Percentiles rank a stretch among this genome's conserved stretches.
Evolutionary conservation across 2,113 vertebrate species (phyloP).

Genomic region (Gallinago jamesoni): DNA sequence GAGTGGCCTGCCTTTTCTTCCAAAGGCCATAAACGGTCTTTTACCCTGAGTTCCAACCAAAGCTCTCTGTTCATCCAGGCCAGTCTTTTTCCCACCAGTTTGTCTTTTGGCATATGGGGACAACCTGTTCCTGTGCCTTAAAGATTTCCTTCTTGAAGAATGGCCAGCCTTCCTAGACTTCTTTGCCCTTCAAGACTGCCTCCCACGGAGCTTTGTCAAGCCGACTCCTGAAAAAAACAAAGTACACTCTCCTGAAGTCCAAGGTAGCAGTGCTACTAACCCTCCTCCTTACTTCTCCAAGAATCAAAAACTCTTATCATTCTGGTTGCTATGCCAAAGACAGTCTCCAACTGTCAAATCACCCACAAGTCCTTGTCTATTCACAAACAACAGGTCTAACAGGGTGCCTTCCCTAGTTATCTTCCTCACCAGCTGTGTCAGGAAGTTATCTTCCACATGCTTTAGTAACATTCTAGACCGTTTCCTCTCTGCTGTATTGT

Average conservation of each 20-base stretch:
- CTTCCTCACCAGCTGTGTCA: background rate
- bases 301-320: background rate
- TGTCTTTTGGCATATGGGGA: background rate
- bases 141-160: background rate
- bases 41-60: background rate
- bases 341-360: background rate
- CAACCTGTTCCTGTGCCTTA: background rate
- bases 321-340: background rate
- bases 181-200: background rate
- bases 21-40: background rate
- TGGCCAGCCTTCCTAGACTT: background rate
- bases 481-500: background rate
- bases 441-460: background rate
- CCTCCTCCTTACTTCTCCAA: background rate
- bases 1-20: background rate
- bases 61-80: background rate
- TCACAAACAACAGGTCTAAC: background rate
- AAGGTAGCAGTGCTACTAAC: background rate
- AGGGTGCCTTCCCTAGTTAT: background rate
- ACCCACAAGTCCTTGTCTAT: background rate
- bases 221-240: background rate
- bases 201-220: background rate
- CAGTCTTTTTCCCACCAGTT: background rate
- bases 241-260: background rate
- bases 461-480: background rate